Base-by-base conservation (phyloP, 2,797 vertebrate species). In the Oryzias dopingdopingensis region DNA sequence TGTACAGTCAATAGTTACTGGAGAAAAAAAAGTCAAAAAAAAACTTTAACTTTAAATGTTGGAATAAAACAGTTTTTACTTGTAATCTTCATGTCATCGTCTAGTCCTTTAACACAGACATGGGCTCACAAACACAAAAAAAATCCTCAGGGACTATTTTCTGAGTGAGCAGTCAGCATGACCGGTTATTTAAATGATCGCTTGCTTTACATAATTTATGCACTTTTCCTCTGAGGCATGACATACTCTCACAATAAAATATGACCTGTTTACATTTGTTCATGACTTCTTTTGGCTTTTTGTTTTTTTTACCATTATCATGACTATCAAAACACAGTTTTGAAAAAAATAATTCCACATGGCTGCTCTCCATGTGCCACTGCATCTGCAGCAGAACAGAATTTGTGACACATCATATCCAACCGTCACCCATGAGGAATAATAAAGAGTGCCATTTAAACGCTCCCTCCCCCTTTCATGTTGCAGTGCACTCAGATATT, bases 341-440 rank as follows among this genome's bases (percentile, higher is more conserved):
- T 37, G 32, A 37, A 37, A 37, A 3, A 37, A 56, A 62, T 61
- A 62, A 76, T 42, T 71, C 68, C 46, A 64, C 51, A 66, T 86
- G 65, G 89, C 89, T 93, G 90, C 90, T 91, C 89, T 59, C 70
- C 22, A 1, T 50, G 80, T 90, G 49, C 83, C 86, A 85, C 86
- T 90, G 92, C 88, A 91, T 89, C 75, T 79, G 87, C 91, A 89
- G 90, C 89, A 89, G 79, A 91, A 89, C 91, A 92, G 83, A 89
- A 91, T 94, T 94, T 93, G 92, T 94, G 94, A 95, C 94, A 94
- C 93, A 91, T 77, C 93, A 64, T 78, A 64, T 78, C 62, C 62
- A 65, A 46, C 50, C 65, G 63, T 80, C 64, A 58, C 60, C 62
- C 77, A 65, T 29, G 62, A 83, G 53, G 45, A 81, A 59, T 67